These are phyloP conservation scores for Calameuta idolon DNA, from an alignment of 2,888 invertebrate genomes.

Conservation along the genomic window DNA sequence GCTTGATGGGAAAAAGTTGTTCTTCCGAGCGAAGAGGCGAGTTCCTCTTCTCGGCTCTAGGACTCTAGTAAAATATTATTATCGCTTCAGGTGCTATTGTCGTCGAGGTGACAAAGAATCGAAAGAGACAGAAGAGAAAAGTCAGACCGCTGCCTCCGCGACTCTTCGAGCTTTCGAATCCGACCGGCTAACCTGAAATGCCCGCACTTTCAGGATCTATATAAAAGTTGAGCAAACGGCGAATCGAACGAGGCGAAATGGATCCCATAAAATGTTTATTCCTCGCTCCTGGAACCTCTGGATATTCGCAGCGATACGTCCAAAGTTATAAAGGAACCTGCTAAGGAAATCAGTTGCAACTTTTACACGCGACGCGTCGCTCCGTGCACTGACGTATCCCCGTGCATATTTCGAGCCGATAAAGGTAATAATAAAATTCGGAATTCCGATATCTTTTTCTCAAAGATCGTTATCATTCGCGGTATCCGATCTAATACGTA, in stretches of 20 bases:
- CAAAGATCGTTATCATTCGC: too few relatives aligned
- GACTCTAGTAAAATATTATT: slow-evolving; percentile 15
- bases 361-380: slow-evolving; percentile 8
- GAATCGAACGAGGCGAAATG: slow-evolving; percentile 35
- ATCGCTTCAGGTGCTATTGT: slow-evolving; percentile 9
- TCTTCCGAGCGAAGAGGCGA: background rate
- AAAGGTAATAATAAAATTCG: too few relatives aligned
- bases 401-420: too few relatives aligned
- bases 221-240: slow-evolving; percentile 46
- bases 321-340: slow-evolving; percentile 20
- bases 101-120: background rate
- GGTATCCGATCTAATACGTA: too few relatives aligned
- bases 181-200: slow-evolving; percentile 29
- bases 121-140: background rate
- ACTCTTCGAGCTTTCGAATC: background rate
- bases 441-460: too few relatives aligned
- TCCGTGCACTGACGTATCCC: too few relatives aligned
- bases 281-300: slow-evolving; percentile 21
- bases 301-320: background rate
- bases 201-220: slow-evolving; percentile 45
- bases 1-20: background rate
- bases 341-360: slow-evolving; percentile 32
- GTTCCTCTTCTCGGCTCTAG: background rate
- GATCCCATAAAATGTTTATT: slow-evolving; percentile 48
- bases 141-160: background rate